These are phyloP conservation scores for Diloba caeruleocephala DNA, from an alignment of 2,888 invertebrate genomes.

Conservation along the genomic window DNA sequence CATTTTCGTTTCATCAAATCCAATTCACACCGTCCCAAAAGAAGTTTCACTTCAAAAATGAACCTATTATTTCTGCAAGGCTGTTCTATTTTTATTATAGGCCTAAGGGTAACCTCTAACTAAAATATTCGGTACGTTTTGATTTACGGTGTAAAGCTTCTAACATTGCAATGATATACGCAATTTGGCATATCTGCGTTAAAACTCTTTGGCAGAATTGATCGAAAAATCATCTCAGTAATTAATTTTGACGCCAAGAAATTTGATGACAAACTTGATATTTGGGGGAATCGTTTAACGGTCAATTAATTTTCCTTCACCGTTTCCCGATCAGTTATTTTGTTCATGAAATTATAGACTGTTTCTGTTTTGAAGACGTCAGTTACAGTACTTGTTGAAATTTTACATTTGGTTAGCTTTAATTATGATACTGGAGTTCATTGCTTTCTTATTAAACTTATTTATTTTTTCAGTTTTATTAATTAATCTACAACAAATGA, in stretches of 20 bases:
- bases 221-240: conserved; percentile 66
- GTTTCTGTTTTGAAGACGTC: conserved; percentile 21
- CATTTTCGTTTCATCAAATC: too few species aligned
- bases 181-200: conserved; percentile 10
- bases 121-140: not conserved
- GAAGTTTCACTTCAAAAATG: too few species aligned
- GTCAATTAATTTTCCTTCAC: conserved; percentile 68
- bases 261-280: conserved; percentile 67
- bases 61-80: too few species aligned
- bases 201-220: conserved; percentile 50
- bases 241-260: conserved; percentile 61
- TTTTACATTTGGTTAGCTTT: too few species aligned
- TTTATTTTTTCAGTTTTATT: too few species aligned
- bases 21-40: too few species aligned
- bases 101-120: too few species aligned
- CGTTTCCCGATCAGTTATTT: conserved; percentile 45
- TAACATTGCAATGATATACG: too few species aligned
- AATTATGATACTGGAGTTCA: too few species aligned
- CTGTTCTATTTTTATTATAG: too few species aligned
- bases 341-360: conserved; percentile 39
- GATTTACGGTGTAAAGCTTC: not conserved
- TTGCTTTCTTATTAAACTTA: too few species aligned
- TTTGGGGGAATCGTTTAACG: conserved; percentile 63
- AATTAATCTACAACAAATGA: too few species aligned
- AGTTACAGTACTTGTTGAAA: conserved; percentile 6